Percentiles rank a stretch among this genome's conserved stretches.
Evolutionary conservation across 2,113 vertebrate species (phyloP).

Genomic region (Myotis yumanensis): DNA sequence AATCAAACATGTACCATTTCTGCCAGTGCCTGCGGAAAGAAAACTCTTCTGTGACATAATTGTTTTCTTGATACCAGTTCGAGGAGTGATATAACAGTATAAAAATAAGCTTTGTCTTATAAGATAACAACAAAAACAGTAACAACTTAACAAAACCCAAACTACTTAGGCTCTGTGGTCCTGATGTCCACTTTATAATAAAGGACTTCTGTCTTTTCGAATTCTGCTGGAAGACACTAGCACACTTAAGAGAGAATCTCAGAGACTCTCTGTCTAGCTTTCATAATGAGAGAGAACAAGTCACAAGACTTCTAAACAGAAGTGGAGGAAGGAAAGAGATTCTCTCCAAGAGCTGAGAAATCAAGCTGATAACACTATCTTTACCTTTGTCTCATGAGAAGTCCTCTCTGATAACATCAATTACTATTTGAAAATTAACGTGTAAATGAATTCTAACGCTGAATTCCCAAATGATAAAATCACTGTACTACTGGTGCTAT

Average conservation of each 20-base stretch:
- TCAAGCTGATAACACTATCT: not conserved
- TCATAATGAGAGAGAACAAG: not conserved
- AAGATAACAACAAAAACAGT: slow-evolving; percentile 15
- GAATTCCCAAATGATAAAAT: not conserved
- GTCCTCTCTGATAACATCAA: not conserved
- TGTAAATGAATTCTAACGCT: not conserved
- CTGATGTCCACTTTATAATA: not conserved
- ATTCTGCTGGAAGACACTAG: not conserved
- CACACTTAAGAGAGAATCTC: not conserved
- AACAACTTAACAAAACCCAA: slow-evolving; percentile 12
- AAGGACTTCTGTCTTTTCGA: not conserved
- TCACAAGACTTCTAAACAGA: not conserved
- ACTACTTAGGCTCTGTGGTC: not conserved
- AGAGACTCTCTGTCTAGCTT: not conserved
- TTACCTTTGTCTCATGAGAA: not conserved
- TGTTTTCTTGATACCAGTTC: not conserved
- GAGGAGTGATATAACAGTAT: not conserved
- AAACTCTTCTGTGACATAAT: not conserved
- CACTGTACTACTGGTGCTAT: not conserved
- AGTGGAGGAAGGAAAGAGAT: not conserved
- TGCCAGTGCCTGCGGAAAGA: not conserved
- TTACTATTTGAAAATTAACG: not conserved
- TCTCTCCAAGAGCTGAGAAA: not conserved
- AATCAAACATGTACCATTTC: slow-evolving; percentile 22
- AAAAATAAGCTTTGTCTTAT: not conserved